Conservation (phyloP, 2,797 vertebrate genomes). For the Discoglossus pictus region DNA sequence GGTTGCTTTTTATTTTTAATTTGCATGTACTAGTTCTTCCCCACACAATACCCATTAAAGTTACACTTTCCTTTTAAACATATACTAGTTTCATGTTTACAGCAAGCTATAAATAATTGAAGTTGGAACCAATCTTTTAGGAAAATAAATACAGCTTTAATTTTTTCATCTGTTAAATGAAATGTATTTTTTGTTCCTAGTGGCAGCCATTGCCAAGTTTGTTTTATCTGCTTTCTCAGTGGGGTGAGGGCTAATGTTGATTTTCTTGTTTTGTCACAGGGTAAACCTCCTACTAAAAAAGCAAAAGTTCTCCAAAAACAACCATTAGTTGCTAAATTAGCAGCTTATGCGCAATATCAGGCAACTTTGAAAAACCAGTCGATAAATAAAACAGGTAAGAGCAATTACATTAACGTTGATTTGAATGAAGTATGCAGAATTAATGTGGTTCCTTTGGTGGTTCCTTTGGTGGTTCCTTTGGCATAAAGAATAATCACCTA, state of each 20-base stretch:
- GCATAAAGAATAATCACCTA: too few species aligned
- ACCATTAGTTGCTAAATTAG: conserved; percentile 96
- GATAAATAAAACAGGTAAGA: conserved; percentile 93
- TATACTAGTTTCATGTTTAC: too few species aligned
- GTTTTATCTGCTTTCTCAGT: neutral
- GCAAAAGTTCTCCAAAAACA: conserved; percentile 98
- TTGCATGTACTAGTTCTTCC: too few species aligned
- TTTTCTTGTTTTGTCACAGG: conserved; percentile 70
- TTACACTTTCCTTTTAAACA: too few species aligned
- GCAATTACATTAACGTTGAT: neutral
- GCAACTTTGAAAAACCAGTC: conserved; percentile 95
- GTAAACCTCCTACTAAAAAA: conserved; percentile 98
- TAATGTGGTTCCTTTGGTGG: too few species aligned
- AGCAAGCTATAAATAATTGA: too few species aligned
- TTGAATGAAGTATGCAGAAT: neutral
- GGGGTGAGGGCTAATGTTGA: too few species aligned
- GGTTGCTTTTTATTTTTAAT: too few species aligned
- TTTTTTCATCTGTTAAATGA: too few species aligned
- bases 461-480: too few species aligned
- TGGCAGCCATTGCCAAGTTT: neutral
- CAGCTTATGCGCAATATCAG: conserved; percentile 98
- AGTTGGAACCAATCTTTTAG: too few species aligned
- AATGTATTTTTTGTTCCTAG: neutral
- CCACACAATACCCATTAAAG: too few species aligned
- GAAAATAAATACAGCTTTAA: neutral